Evolutionary conservation across 2,888 invertebrate genomes (phyloP), one percentile per base, ranked within the genome.

Genomic region (Eurois occulta): DNA sequence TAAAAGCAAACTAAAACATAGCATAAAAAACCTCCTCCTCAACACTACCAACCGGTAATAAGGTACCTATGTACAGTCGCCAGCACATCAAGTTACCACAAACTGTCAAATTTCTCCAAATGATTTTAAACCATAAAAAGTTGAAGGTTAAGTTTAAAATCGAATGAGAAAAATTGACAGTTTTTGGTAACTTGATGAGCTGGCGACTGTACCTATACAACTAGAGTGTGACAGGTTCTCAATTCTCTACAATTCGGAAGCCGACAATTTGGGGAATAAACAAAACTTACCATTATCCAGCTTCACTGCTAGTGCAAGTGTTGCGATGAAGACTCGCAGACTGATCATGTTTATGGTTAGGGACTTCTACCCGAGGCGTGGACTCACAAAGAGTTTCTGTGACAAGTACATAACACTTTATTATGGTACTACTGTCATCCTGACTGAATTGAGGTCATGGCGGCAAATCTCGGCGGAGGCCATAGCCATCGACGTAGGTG

Each of bases 281-380:
- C 10, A 5, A 16, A 58, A 48, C 77, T 48, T 60, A 77, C 77
- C 32, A 48, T 0, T 24, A 5, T 4, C 41, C 5, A 62, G 41
- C 13, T 8, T 6, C 48, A 71, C 72, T 10, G 48, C 32, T 38
- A 77, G 35, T 0, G 18, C 32, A 10, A 60, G 32, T 35, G 35
- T 10, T 6, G 43, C 32, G 5, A 60, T 13, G 35, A 41, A 41
- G 11, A 80, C 35, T 35, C n/a, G 77, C 16, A 41, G 8, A 80
- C n/a, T 43, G 41, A 28, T 35, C 80, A 79, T 77, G 5, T 71
- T 65, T 35, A 8, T 41, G 71, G 2, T 52, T 11, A 21, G 0
- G 0, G 21, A 32, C n/a, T 41, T 41, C 13, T n/a, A 48, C 38
- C 21, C 32, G 32, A 64, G 38, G 24, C n/a, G 32, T 8, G 13